Percentiles rank a stretch among this genome's conserved stretches.
These are phyloP conservation scores for Vidua chalybeata DNA, from an alignment of 2,113 vertebrate species.

Conservation along the genomic window DNA sequence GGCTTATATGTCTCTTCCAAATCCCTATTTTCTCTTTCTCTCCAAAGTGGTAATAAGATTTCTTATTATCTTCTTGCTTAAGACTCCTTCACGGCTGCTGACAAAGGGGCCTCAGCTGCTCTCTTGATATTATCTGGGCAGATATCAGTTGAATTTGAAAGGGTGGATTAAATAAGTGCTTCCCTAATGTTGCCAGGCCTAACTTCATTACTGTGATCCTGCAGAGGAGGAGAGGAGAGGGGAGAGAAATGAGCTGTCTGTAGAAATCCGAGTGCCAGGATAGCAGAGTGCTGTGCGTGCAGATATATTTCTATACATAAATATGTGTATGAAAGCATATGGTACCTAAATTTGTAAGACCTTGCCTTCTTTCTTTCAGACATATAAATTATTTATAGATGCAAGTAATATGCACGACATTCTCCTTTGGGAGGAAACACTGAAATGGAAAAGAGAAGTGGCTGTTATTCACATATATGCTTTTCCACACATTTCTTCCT, in stretches of 20 bases:
- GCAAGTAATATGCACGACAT: background rate
- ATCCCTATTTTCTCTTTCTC: conserved; percentile 1
- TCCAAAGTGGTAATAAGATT: conserved; percentile 37
- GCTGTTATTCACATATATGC: background rate
- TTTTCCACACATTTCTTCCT: background rate
- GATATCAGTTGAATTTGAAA: conserved; percentile 43
- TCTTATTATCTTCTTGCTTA: conserved; percentile 37
- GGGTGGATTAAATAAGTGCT: conserved; percentile 42
- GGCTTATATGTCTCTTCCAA: background rate
- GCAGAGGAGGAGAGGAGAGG: background rate
- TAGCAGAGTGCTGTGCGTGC: background rate
- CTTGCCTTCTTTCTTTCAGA: conserved; percentile 6
- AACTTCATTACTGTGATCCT: conserved; percentile 19
- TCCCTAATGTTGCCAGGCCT: conserved; percentile 16
- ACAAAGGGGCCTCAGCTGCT: conserved; percentile 23
- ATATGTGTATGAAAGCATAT: conserved; percentile 11
- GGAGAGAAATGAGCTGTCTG: background rate
- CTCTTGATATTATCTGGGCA: conserved; percentile 5
- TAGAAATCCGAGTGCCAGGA: background rate
- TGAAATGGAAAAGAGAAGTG: background rate
- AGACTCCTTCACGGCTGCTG: conserved; percentile 10
- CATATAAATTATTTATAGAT: conserved; percentile 26
- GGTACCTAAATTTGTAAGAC: background rate
- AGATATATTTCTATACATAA: background rate
- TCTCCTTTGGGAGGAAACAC: background rate